A percentile compares a stretch with the other conserved stretches of the same genome.
Evolutionary conservation across 2,888 invertebrate genomes (phyloP).

Genomic region (Apamea epomidion): DNA sequence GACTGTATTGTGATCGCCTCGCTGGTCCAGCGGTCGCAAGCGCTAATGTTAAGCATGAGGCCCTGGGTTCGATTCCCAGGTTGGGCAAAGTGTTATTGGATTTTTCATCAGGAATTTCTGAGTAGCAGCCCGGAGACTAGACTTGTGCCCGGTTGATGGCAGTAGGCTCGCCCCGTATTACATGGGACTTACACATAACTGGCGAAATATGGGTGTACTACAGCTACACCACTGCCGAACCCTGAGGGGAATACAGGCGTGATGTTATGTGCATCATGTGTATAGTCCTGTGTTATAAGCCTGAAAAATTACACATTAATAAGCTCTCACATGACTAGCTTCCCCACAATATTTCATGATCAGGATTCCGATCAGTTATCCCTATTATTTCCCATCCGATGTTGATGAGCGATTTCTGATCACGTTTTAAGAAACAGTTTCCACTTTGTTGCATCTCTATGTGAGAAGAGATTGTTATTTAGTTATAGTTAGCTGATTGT

Average conservation of each 20-base stretch:
- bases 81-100: no score
- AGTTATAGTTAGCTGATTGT: constrained; percentile 4
- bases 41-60: background rate
- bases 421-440: constrained; percentile 43
- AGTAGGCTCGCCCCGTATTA: no score
- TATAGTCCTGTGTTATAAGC: background rate
- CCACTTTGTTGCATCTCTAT: constrained; percentile 7
- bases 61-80: no score
- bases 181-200: background rate
- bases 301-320: background rate
- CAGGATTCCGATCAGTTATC: constrained; percentile 21
- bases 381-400: constrained; percentile 50
- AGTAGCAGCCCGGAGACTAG: background rate
- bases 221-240: background rate
- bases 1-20: no score
- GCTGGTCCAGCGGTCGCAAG: background rate
- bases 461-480: constrained; percentile 1
- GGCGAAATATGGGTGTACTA: no score
- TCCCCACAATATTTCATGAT: constrained; percentile 1
- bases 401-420: constrained; percentile 53
- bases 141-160: background rate
- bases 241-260: background rate
- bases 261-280: background rate
- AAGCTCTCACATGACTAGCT: background rate
- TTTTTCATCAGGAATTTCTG: background rate